Base-by-base conservation (phyloP, 2,888 invertebrate genomes). In the Epinotia bilunana region DNA sequence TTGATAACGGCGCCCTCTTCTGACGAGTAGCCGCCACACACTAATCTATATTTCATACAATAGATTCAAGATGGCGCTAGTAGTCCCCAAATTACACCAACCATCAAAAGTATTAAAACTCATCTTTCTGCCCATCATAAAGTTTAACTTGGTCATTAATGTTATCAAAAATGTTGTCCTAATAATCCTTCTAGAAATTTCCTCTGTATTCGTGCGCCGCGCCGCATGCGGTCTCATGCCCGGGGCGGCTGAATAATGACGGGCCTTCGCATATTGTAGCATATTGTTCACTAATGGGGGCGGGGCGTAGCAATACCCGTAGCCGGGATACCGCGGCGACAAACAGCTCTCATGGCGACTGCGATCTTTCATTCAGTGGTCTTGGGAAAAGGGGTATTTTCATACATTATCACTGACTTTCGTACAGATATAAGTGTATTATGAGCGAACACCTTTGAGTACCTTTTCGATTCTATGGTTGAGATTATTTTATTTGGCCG, bases 291-390 rank as follows among this genome's bases (percentile, higher is more conserved):
- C 11, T 23, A 64, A 16, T 58, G 20, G 11, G 55, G 63, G 53
- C 11, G 11, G 55, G 63, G 53, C 11, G 23, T 16, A n/a, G 18
- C 23, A 7, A 58, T 39, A 28, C 23, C 3, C 2, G 23, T 2
- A 39, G 39, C 20, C 39, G 12, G 79, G 77, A 79, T 78, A 79
- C 72, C 64, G 70, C 77, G 79, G 76, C 79, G 80, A 80, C 77
- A 76, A 79, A 76, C 74, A 55, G 55, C 49, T 65, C 63, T 6
- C 70, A n/a, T 39, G 53, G 3, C 11, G 39, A 9, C 20, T 62
- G 18, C 23, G 7, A 23, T 11, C 2, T 23, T 53, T 4, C 49
- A n/a, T 49, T 11, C 28, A 39, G 16, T 13, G n/a, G 16, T 2
- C 33, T 33, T 55, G 76, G 76, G 77, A 28, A 28, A 28, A 28